phyloP scores from a whole-genome alignment of 30 jellyfish, hydroid and myxozoan species.

The Cassiopea xamachana region DNA sequence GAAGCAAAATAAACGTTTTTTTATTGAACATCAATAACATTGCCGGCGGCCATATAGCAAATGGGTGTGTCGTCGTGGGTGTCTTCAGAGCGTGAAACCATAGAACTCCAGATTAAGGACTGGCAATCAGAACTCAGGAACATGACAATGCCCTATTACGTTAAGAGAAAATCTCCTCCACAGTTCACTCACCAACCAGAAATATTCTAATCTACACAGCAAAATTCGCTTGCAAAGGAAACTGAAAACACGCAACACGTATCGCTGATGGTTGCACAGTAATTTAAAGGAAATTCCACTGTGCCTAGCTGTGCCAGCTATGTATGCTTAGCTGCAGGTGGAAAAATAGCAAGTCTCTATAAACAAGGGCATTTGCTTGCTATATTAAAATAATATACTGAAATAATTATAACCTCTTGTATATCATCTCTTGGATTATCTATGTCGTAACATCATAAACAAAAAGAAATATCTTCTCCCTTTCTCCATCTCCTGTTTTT shows the following conservation, averaged over 20 bases:
- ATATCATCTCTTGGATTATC: too few relatives aligned
- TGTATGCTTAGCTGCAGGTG: neutral
- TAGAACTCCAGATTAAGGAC: neutral
- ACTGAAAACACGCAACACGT: too few relatives aligned
- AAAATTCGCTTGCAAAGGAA: too few relatives aligned
- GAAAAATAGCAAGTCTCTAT: neutral
- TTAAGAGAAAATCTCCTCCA: too few relatives aligned
- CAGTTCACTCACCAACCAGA: too few relatives aligned
- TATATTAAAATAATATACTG: neutral
- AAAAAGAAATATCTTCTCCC: too few relatives aligned
- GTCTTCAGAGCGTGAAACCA: neutral
- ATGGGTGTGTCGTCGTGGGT: neutral
- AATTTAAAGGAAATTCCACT: neutral
- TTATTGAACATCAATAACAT: neutral
- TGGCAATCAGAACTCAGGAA: neutral
- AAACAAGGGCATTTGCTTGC: neutral
- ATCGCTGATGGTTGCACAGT: neutral
- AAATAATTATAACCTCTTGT: too few relatives aligned
- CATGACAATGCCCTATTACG: neutral
- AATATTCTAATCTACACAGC: too few relatives aligned
- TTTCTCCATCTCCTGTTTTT: too few relatives aligned
- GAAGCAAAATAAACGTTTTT: constrained; percentile 16
- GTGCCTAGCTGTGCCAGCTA: neutral
- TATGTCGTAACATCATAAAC: too few relatives aligned
- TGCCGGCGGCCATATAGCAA: neutral